phyloP scores from a whole-genome alignment of 2,113 vertebrate genomes.

The Pelobates fuscus region DNA sequence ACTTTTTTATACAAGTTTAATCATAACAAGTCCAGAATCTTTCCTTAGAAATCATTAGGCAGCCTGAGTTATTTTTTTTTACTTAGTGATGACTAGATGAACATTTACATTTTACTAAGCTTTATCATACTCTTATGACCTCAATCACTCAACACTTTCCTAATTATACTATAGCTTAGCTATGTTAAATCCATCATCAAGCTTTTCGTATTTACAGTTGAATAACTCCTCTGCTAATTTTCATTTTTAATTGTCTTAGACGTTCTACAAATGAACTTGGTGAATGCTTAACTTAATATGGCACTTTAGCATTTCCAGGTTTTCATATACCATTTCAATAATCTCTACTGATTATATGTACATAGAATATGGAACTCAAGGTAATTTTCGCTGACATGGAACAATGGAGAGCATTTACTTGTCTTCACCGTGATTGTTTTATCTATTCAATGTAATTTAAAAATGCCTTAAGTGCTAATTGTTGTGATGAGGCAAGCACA shows the following conservation, averaged over 20 bases:
- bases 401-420: conserved; percentile 63
- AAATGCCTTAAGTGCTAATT: conserved; percentile 63
- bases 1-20: too few relatives aligned
- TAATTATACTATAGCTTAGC: conserved; percentile 77
- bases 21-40: too few relatives aligned
- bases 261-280: conserved; percentile 69
- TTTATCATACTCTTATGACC: not conserved
- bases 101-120: conserved; percentile 12
- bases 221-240: conserved; percentile 71
- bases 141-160: conserved; percentile 63
- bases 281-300: conserved; percentile 70
- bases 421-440: conserved; percentile 60
- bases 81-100: not conserved
- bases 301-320: conserved; percentile 66
- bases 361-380: conserved; percentile 69
- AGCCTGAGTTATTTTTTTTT: not conserved
- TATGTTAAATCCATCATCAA: conserved; percentile 73
- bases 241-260: conserved; percentile 77
- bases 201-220: conserved; percentile 73
- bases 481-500: conserved; percentile 60
- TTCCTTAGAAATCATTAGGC: too few relatives aligned
- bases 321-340: conserved; percentile 72
- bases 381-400: conserved; percentile 67
- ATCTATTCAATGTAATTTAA: conserved; percentile 63
- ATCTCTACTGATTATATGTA: conserved; percentile 75